A percentile compares a stretch with the other conserved stretches of the same genome.
Conservation (phyloP, 2,797 vertebrate genomes). For the Cryptoprocta ferox region DNA sequence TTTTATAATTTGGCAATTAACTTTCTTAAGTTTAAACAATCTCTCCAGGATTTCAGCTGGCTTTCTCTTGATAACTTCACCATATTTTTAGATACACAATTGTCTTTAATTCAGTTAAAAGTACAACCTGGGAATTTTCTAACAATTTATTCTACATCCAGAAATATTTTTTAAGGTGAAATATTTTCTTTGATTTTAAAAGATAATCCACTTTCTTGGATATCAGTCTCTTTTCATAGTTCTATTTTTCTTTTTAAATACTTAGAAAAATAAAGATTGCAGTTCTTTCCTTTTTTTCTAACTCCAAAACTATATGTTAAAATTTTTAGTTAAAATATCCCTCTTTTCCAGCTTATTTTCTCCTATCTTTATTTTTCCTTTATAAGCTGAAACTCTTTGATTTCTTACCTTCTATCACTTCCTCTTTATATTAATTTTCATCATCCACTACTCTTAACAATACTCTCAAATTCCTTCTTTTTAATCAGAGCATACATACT, state of each 20-base stretch:
- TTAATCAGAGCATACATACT: not conserved
- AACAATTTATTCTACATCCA: not conserved
- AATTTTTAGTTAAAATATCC: not conserved
- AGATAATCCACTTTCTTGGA: not conserved
- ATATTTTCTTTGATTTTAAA: not conserved
- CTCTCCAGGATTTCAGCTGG: not conserved
- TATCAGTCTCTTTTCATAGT: not conserved
- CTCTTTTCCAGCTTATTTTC: not conserved
- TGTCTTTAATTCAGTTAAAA: not conserved
- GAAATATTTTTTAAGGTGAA: not conserved
- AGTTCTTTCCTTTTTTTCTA: not conserved
- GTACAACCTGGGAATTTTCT: not conserved
- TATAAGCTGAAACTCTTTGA: not conserved
- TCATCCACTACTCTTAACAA: not conserved
- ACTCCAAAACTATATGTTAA: not conserved
- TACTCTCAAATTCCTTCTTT: not conserved
- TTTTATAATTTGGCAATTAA: not conserved
- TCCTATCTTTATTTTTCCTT: not conserved
- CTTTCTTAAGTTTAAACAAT: not conserved
- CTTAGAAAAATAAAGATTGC: not conserved
- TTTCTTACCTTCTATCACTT: not conserved
- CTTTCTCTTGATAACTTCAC: not conserved
- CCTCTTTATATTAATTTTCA: not conserved
- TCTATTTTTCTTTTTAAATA: constrained; percentile 16
- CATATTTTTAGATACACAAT: not conserved